Evolutionary conservation across 2,888 invertebrate genomes (phyloP).

Genomic region (Himalopsyche tibetana): DNA sequence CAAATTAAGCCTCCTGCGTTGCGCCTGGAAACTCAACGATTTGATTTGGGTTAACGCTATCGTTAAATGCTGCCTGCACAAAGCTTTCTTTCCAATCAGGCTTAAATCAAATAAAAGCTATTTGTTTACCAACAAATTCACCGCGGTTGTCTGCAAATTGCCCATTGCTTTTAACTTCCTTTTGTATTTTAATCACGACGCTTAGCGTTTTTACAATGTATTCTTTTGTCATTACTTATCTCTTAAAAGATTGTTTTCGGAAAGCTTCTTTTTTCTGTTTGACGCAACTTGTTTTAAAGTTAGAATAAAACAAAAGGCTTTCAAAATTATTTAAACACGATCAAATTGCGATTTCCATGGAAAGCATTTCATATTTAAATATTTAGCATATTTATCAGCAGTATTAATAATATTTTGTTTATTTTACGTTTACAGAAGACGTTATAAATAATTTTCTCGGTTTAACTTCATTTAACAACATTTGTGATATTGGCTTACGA

Average conservation of each 20-base stretch:
- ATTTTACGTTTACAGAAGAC: too few relatives aligned
- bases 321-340: too few relatives aligned
- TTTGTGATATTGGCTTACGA: too few relatives aligned
- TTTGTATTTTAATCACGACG: slow-evolving; percentile 35
- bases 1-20: slow-evolving; percentile 61
- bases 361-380: too few relatives aligned
- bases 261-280: neutral
- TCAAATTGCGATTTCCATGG: too few relatives aligned
- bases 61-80: slow-evolving; percentile 57
- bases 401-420: too few relatives aligned
- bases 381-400: too few relatives aligned
- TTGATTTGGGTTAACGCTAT: slow-evolving; percentile 63
- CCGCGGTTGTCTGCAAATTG: slow-evolving; percentile 42
- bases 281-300: too few relatives aligned
- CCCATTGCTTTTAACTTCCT: slow-evolving; percentile 28
- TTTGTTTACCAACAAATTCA: slow-evolving; percentile 43
- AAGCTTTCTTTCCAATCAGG: slow-evolving; percentile 38
- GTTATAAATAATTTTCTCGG: too few relatives aligned
- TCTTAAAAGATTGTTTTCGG: slow-evolving; percentile 7
- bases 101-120: slow-evolving; percentile 39
- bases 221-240: slow-evolving; percentile 35
- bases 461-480: too few relatives aligned
- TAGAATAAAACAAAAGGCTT: too few relatives aligned
- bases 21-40: slow-evolving; percentile 51
- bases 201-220: slow-evolving; percentile 38